These are phyloP conservation scores for Anthopleura sola DNA, from an alignment of 64 coral and sea anemone genomes.

Conservation along the genomic window DNA sequence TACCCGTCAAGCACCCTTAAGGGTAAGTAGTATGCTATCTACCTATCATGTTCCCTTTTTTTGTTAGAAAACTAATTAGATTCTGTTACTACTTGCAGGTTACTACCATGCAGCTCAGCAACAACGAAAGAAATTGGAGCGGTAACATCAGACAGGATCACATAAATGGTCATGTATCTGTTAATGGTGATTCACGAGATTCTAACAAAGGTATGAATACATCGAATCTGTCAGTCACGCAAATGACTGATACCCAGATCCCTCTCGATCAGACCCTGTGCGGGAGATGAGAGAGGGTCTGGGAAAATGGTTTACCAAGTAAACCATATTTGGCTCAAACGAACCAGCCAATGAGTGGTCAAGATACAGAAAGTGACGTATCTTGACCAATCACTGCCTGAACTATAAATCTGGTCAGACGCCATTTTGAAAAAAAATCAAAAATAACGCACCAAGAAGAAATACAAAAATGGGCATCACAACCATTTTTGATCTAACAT, in stretches of 20 bases:
- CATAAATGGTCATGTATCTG: slow-evolving; percentile 12
- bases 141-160: slow-evolving; percentile 22
- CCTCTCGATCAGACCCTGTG: too few species aligned
- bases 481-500: not conserved
- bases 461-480: not conserved
- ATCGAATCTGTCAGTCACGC: not conserved
- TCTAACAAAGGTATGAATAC: not conserved
- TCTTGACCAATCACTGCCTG: too few species aligned
- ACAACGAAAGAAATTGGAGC: slow-evolving; percentile 45
- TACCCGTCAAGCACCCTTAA: slow-evolving; percentile 44
- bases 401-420: too few species aligned
- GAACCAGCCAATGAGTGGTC: too few species aligned
- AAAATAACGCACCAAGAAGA: not conserved
- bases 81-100: slow-evolving; percentile 34
- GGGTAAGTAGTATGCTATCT: slow-evolving; percentile 31
- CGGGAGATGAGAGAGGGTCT: not conserved
- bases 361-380: too few species aligned
- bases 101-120: slow-evolving; percentile 87
- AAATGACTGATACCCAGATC: not conserved
- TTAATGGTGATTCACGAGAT: not conserved
- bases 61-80: not conserved
- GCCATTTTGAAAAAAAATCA: too few species aligned
- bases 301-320: too few species aligned
- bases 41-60: not conserved
- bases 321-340: too few species aligned